Evolutionary conservation across 1,140 invertebrate species (phyloP).

Genomic region (Drosophila persimilis): DNA sequence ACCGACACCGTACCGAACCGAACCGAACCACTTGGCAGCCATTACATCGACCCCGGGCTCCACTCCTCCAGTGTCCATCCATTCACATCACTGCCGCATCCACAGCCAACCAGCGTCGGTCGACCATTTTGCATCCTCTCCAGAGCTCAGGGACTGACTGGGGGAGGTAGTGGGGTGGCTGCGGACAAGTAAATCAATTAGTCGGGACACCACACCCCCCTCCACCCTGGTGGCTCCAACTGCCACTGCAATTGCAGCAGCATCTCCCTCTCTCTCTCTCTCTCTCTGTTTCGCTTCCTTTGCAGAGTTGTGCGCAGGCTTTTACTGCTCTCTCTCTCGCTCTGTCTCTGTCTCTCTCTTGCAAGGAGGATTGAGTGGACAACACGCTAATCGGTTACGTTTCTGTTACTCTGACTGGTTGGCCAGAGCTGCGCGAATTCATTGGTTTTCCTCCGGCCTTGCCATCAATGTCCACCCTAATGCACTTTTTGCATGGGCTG

Average conservation of each 20-base stretch:
- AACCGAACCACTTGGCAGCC: constrained; percentile 39
- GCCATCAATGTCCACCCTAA: constrained; percentile 48
- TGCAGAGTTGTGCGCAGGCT: constrained; percentile 27
- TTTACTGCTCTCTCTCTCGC: constrained; percentile 4
- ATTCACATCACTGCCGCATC: not conserved
- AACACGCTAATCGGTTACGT: no score
- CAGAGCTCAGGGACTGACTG: no score
- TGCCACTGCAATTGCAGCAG: constrained; percentile 28
- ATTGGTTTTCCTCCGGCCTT: constrained; percentile 48
- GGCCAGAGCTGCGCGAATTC: constrained; percentile 34
- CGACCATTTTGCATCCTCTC: constrained; percentile 7
- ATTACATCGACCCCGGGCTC: constrained; percentile 46
- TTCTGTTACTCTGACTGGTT: no score
- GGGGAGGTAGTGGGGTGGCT: constrained; percentile 3
- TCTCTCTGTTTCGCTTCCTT: not conserved
- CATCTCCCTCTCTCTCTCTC: constrained; percentile 17
- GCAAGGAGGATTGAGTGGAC: not conserved
- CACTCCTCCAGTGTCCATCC: constrained; percentile 22
- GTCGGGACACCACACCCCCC: constrained; percentile 38
- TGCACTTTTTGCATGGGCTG: constrained; percentile 56
- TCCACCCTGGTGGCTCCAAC: constrained; percentile 35
- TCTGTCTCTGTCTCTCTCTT: constrained; percentile 3
- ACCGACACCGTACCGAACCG: not conserved
- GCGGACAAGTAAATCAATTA: constrained; percentile 68
- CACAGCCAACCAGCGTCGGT: constrained; percentile 40